Base-by-base conservation (phyloP, 2,113 vertebrate genomes). In the Solea senegalensis region DNA sequence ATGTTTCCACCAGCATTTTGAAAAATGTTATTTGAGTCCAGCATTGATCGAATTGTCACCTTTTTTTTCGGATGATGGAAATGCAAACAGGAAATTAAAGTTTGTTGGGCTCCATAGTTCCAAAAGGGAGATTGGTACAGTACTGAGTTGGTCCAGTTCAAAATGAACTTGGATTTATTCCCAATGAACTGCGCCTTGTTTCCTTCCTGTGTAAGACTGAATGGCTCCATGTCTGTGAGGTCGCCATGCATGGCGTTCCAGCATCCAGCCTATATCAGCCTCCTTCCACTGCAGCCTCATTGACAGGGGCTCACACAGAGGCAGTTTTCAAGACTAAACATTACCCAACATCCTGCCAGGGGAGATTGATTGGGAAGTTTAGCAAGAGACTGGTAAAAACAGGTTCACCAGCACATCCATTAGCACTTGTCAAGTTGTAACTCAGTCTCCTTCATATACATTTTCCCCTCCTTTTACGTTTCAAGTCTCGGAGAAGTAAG, bases 331-430 rank as follows among this genome's bases (percentile, higher is more conserved):
- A 62, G 58, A 74, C 65, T 52, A 66, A 83, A 72, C 77, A 26
- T 71, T 56, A 66, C 39, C 74, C 55, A 61, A 39, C 56, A 50
- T 3, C 5, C 74, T 77, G 72, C 59, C 76, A 54, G 5, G 16
- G 65, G 39, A 78, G 71, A 86, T 55, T 21, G 70, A 80, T 77
- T 26, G 61, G 39, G 48, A 75, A 62, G 81, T 72, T 69, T 64
- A 79, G 72, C 39, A 15, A 11, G 44, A 63, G 44, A 57, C 55
- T 1, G 71, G 54, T 48, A 39, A 60, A 80, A 81, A 52, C 43
- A 69, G 65, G 72, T 74, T 72, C 62, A 75, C 74, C 13, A 26
- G 46, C 72, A 26, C 15, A 40, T 45, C 80, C 76, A 65, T 70
- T 74, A 46, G 11, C 53, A 57, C 53, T 61, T 76, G 80, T 75